These are phyloP conservation scores for Aplochiton taeniatus DNA, from an alignment of 2,797 vertebrate species.

Conservation along the genomic window DNA sequence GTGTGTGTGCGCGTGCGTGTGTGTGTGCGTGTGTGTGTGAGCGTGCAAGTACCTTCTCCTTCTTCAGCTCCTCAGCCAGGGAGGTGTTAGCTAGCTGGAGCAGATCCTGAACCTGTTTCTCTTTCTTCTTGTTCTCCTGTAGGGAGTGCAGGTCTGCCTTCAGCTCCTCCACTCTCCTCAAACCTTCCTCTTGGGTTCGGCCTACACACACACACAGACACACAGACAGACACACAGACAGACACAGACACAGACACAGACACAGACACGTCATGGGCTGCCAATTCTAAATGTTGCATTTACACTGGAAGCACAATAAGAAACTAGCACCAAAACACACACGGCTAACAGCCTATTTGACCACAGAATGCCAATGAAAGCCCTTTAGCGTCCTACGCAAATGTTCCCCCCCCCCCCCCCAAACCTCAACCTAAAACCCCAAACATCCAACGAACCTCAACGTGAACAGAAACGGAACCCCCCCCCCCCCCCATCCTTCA, in stretches of 20 bases:
- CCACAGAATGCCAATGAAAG: too few relatives aligned
- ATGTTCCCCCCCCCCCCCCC: too few relatives aligned
- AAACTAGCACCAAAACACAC: too few relatives aligned
- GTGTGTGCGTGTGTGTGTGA: too few relatives aligned
- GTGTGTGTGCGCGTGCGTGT: background rate
- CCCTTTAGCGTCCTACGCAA: too few relatives aligned
- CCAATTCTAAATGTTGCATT: background rate
- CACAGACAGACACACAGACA: background rate
- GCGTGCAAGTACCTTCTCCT: slow-evolving; percentile 78
- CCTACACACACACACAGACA: slow-evolving; percentile 41
- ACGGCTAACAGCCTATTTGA: too few relatives aligned
- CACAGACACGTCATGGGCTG: background rate
- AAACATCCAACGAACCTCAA: too few relatives aligned
- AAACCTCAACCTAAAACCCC: too few relatives aligned
- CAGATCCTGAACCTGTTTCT: slow-evolving; percentile 65
- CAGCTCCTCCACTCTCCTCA: slow-evolving; percentile 70
- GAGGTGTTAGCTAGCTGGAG: slow-evolving; percentile 73
- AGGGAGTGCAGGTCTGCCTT: slow-evolving; percentile 75
- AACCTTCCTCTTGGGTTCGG: slow-evolving; percentile 75
- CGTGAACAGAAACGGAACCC: too few relatives aligned
- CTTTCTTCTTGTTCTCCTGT: slow-evolving; percentile 67
- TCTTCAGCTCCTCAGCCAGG: slow-evolving; percentile 69
- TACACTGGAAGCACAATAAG: background rate
- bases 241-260: background rate
- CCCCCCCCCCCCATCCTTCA: too few relatives aligned